Evolutionary conservation across 2,888 invertebrate species (phyloP), one percentile per base, ranked within the genome.

Genomic region (Lasioglossum morio): DNA sequence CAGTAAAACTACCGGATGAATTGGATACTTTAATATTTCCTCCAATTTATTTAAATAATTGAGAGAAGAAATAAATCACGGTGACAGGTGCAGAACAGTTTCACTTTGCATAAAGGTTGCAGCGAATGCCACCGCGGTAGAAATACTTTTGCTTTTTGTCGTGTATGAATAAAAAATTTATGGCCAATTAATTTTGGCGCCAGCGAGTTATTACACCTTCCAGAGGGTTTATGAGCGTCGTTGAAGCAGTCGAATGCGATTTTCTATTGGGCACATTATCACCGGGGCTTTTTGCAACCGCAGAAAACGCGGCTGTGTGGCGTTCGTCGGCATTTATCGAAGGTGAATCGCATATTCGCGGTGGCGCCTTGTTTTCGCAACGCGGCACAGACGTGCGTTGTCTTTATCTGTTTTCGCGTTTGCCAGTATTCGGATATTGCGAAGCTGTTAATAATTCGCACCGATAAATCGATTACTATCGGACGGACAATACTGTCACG

Each of bases 281-380:
- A 12, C 37, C 66, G 70, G 63, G 63, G 70, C 63, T 46, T 74
- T 80, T 82, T 74, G 77, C 73, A 46, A 69, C n/a, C 73, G 77
- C 19, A 34, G 74, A 66, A 40, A 74, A 84, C 85, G 70, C 79
- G 84, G 48, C 46, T 48, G 57, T 1, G 37, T 34, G 79, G 53
- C 73, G 60, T 78, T 82, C 85, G 63, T 46, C 85, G 86, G 82
- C 82, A 85, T 85, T 85, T 85, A 85, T 86, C 86, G 85, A 86
- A 86, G 85, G 88, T 87, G 86, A 86, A 90, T 90, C 87, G 84
- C 81, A 63, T 40, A 40, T 77, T 73, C 82, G 75, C 80, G 79
- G 85, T 87, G 89, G 91, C 91, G 90, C 90, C 91, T 88, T 90
- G 90, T 90, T 90, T 90, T 88, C 89, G 90, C 88, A 90, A 88